Evolutionary conservation across 2,888 invertebrate genomes (phyloP).

Genomic region (Odontocerum albicorne): DNA sequence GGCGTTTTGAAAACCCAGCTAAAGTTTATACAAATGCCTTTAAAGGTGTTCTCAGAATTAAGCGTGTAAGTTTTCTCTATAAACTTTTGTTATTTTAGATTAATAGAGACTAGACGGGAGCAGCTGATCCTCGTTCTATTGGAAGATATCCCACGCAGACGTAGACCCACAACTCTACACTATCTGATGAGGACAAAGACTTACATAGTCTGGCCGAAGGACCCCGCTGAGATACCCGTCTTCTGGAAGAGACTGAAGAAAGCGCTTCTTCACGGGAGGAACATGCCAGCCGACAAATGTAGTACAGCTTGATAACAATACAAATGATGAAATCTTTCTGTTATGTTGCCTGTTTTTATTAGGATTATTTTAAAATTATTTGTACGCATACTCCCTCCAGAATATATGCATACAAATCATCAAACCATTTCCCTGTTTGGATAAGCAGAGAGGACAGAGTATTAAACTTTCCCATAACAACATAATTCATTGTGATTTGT

Average conservation of each 20-base stretch:
- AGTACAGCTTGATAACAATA: slow-evolving; percentile 34
- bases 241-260: slow-evolving; percentile 55
- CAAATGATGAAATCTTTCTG: no score
- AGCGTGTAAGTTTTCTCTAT: no score
- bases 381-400: no score
- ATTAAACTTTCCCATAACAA: no score
- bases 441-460: background rate
- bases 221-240: slow-evolving; percentile 41
- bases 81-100: slow-evolving; percentile 47
- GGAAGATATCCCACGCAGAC: slow-evolving; percentile 62
- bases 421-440: no score
- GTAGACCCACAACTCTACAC: slow-evolving; percentile 63
- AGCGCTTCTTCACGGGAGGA: slow-evolving; percentile 43
- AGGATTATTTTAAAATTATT: no score
- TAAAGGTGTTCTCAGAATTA: no score
- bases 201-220: slow-evolving; percentile 67
- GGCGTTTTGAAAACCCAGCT: no score
- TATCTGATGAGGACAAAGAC: slow-evolving; percentile 70
- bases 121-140: slow-evolving; percentile 65
- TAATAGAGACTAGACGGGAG: slow-evolving; percentile 63
- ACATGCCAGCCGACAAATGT: slow-evolving; percentile 3
- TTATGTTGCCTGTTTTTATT: no score
- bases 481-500: no score
- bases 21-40: no score
- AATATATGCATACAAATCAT: no score